A percentile compares a stretch with the other conserved stretches of the same genome.
Evolutionary conservation across 2,113 vertebrate genomes (phyloP).

Genomic region (Toxostoma redivivum): DNA sequence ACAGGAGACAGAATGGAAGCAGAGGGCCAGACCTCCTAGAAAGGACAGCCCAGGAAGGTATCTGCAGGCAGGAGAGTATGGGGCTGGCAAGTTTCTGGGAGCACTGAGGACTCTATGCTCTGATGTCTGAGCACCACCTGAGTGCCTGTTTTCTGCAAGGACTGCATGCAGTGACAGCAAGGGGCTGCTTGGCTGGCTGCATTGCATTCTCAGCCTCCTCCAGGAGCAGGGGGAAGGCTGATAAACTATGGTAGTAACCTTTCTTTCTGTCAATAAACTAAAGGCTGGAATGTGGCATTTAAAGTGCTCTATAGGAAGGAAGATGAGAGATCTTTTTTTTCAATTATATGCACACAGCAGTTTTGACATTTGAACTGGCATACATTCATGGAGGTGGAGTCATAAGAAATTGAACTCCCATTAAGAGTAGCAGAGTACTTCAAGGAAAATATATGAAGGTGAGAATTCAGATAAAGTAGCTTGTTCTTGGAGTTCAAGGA

Average conservation of each 20-base stretch:
- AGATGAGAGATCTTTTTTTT: background rate
- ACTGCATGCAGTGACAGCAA: background rate
- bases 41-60: background rate
- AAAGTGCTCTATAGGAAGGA: background rate
- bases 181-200: background rate
- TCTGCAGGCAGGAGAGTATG: background rate
- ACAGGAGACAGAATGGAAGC: background rate
- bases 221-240: fast-evolving
- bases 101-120: background rate
- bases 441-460: background rate
- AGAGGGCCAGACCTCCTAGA: background rate
- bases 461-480: background rate
- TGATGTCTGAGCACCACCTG: background rate
- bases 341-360: background rate
- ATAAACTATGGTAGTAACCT: background rate
- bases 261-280: background rate
- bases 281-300: background rate
- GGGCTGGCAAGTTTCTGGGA: background rate
- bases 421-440: background rate
- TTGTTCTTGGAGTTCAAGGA: background rate
- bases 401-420: background rate
- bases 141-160: background rate
- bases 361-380: background rate
- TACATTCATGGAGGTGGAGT: background rate
- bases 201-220: background rate